Base-by-base conservation (phyloP, 2,797 vertebrate species). In the Limosa lapponica region DNA sequence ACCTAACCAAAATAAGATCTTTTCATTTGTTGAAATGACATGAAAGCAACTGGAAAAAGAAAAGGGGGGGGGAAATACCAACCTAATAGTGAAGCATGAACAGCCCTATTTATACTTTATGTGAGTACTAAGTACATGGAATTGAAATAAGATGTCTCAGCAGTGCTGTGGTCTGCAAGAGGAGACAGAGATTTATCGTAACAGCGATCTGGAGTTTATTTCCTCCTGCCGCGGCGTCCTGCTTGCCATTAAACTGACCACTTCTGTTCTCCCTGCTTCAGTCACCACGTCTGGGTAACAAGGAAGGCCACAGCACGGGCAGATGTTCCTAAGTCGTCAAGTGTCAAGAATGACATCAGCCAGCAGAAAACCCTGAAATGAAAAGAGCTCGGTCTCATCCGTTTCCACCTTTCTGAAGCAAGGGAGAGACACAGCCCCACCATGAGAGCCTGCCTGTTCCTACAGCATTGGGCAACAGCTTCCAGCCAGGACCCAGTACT, bases 101-200 rank as follows among this genome's bases (percentile, higher is more conserved):
- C 72, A 92, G 51, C 8, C 12, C 24, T 34, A 27, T 87, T 90
- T 79, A 77, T 62, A 80, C 46, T 36, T 62, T 11, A 77, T 44
- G 14, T 2, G 5, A 79, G 51, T n/a, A 37, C 23, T 48, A 87
- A 84, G 41, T 37, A 62, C 2, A 3, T 8, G 27, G 52, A 75
- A 82, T 52, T 82, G 64, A 95, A 96, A 48, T 77, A 77, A 79
- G 51, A 75, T 65, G 48, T 73, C 67, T 87, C 73, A 72, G 74
- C 0, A 0, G 23, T n/a, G 62, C 54, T 20, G 12, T 30, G 54
- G 69, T 82, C 57, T 74, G 61, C 0, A 0, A 86, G 39, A 87
- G 27, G 18, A 73, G 55, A 62, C 46, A 69, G 46, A 84, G 55
- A n/a, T 75, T 39, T 82, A 57, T 27, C 2, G 0, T 75, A 58